A percentile compares a stretch with the other conserved stretches of the same genome.
phyloP scores from a whole-genome alignment of 2,888 invertebrate species.

The Polyploca ridens region DNA sequence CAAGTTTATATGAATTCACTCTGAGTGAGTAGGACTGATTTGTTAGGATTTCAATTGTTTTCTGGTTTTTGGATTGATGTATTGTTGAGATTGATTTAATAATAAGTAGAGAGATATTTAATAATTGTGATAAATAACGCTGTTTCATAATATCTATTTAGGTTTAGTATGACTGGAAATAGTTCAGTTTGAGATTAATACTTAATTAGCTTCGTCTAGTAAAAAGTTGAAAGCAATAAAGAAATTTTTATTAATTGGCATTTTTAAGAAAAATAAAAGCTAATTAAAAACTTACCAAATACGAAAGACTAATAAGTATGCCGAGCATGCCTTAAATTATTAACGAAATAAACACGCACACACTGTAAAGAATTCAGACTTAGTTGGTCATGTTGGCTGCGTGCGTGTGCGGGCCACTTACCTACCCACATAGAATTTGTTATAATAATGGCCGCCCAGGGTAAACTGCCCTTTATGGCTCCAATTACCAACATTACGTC shows the following conservation, averaged over 20 bases:
- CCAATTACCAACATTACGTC: slow-evolving; percentile 66
- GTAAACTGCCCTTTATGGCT: slow-evolving; percentile 65
- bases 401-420: slow-evolving; percentile 52
- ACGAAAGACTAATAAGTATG: not conserved
- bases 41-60: not conserved
- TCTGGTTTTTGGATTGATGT: not conserved
- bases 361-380: slow-evolving; percentile 48
- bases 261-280: not conserved
- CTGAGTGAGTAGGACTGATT: too few species aligned
- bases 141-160: too few species aligned
- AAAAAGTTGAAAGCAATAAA: too few species aligned
- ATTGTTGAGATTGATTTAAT: not conserved
- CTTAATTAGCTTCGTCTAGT: too few species aligned
- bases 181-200: too few species aligned
- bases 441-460: slow-evolving; percentile 59
- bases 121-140: too few species aligned
- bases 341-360: slow-evolving; percentile 46
- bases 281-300: not conserved
- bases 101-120: not conserved
- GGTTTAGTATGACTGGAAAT: too few species aligned
- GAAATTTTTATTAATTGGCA: not conserved
- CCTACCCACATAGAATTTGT: slow-evolving; percentile 53
- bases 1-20: too few species aligned
- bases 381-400: slow-evolving; percentile 24
- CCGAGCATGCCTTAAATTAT: slow-evolving; percentile 39